Base-by-base conservation (phyloP, 1,140 invertebrate species). In the Calliopsis andreniformis region DNA sequence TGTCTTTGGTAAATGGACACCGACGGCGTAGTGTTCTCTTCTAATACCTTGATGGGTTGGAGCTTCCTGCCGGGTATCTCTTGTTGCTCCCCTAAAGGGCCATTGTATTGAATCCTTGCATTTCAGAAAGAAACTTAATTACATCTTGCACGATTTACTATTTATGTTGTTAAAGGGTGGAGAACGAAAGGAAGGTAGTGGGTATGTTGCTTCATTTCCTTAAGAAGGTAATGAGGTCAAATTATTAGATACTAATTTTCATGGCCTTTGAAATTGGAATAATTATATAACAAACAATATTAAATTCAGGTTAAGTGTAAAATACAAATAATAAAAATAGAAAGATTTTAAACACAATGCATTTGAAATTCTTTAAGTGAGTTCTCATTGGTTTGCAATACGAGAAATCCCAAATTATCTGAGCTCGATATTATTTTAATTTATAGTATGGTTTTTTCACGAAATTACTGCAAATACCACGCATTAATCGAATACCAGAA, bases 1-100 rank as follows among this genome's bases (percentile, higher is more conserved):
- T 55, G 39, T 63, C 67, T 63, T 76, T 68, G 71, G 80, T 76
- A 77, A 82, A 76, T 82, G 71, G 72, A 79, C 77, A 82, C 81
- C 64, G 25, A 14, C 70, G 69, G 42, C 61, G 25, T 63, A 53
- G 42, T 66, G 45, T 45, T 81, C 72, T 72, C 70, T 77, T 67
- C 43, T 28, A 51, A 78, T 83, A 63, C 73, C 63, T 66, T 58
- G 78, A 82, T 73, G 79, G 72, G 59, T 64, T 75, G 59, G 42
- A 68, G 23, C n/a, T 18, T 32, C 28, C 53, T 35, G 7, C 6
- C 1, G 4, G 47, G 25, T 43, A n/a, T 58, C 42, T 56, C 53
- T 45, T 23, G 25, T 69, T 45, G 32, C 51, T 16, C 3, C 43
- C 7, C 3, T 25, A 3, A n/a, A 30, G 39, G 42, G 20, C 18